phyloP scores from a whole-genome alignment of 2,113 vertebrate genomes.

The Morone chrysops region DNA sequence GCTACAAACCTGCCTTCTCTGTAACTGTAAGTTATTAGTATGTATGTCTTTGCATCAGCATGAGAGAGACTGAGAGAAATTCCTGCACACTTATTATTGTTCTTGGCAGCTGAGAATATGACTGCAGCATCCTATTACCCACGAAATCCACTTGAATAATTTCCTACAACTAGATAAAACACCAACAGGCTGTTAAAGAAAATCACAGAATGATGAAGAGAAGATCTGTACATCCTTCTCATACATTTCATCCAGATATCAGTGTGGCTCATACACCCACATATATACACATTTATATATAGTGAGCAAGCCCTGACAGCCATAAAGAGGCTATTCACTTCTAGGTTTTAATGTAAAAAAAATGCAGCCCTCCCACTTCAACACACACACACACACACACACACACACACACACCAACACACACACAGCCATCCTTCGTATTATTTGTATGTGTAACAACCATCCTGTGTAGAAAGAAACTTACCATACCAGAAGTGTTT shows the following conservation, averaged over 20 bases:
- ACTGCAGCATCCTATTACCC: neutral
- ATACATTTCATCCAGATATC: conserved; percentile 11
- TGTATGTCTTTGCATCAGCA: neutral
- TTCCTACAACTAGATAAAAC: neutral
- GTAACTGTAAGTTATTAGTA: neutral
- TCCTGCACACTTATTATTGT: neutral
- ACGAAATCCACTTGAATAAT: neutral
- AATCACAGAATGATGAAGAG: neutral
- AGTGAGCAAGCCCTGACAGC: conserved; percentile 16
- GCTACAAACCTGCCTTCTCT: too few species aligned
- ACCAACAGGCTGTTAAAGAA: neutral
- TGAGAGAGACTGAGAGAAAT: neutral
- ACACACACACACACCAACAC: conserved; percentile 1
- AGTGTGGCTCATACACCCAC: conserved; percentile 20
- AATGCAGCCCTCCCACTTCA: conserved; percentile 64
- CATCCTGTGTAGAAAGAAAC: neutral
- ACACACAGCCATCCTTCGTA: neutral
- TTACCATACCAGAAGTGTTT: neutral
- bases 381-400: conserved; percentile 48
- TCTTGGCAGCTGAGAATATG: neutral
- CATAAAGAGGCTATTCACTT: conserved; percentile 79
- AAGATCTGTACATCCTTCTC: neutral
- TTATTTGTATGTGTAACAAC: neutral
- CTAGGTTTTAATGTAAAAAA: conserved; percentile 53
- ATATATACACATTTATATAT: conserved; percentile 52